These are phyloP conservation scores for Onychomys torridus DNA, from an alignment of 2,797 vertebrate genomes.

Conservation along the genomic window DNA sequence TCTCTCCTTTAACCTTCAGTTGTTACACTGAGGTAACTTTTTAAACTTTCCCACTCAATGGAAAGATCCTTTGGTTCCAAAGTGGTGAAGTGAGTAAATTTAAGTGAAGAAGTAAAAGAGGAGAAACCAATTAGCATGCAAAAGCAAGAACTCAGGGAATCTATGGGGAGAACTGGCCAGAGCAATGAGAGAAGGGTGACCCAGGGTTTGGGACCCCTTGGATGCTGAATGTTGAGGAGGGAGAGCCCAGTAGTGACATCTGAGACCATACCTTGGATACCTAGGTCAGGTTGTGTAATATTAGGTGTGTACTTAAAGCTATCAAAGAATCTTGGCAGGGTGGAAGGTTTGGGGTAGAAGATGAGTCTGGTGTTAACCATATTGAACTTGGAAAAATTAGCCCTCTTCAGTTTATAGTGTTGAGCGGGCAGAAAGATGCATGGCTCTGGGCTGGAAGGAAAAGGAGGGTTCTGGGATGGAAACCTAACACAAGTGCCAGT, in stretches of 20 bases:
- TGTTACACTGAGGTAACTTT: slow-evolving; percentile 23
- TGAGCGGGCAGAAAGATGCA: neutral
- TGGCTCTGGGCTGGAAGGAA: neutral
- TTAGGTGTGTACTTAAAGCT: neutral
- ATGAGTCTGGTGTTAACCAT: neutral
- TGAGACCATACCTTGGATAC: neutral
- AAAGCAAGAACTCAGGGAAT: neutral
- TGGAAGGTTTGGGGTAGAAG: neutral
- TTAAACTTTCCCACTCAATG: neutral
- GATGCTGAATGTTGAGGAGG: neutral
- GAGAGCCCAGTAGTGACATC: neutral
- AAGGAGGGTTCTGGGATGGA: neutral
- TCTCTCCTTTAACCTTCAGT: neutral
- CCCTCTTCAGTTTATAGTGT: neutral
- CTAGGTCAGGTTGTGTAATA: neutral
- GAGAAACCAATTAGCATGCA: neutral
- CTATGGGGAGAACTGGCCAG: neutral
- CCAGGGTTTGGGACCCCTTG: neutral
- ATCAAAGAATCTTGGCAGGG: neutral
- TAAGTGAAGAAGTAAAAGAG: neutral
- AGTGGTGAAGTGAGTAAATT: neutral
- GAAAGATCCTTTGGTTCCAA: neutral
- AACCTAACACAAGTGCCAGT: too few species aligned
- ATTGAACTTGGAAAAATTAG: neutral
- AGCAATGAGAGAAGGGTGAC: neutral